Base-by-base conservation (phyloP, 2,888 invertebrate species). In the Parelbella ahira region DNA sequence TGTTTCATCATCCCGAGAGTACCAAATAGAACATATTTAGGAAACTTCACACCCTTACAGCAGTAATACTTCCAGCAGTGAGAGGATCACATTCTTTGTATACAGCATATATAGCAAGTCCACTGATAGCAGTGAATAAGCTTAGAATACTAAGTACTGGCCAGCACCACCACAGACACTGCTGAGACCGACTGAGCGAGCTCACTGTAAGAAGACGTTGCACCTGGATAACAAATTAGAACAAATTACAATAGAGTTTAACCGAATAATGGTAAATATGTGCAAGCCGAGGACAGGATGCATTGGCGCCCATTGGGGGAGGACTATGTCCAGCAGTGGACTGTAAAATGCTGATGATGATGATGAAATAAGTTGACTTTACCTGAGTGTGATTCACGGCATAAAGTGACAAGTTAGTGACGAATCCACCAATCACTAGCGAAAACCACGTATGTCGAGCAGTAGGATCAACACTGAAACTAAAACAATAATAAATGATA, bases 311-410 rank as follows among this genome's bases (percentile, higher is more conserved):
- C n/a, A n/a, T n/a, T n/a, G n/a, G n/a, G n/a, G n/a, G n/a, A n/a
- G n/a, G n/a, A n/a, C n/a, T n/a, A n/a, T n/a, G n/a, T n/a, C n/a
- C n/a, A n/a, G n/a, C n/a, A n/a, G n/a, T n/a, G n/a, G n/a, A n/a
- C n/a, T n/a, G n/a, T n/a, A n/a, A n/a, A n/a, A n/a, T n/a, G n/a
- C n/a, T n/a, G n/a, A n/a, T n/a, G n/a, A n/a, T n/a, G n/a, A n/a
- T n/a, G n/a, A 15, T 4, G 15, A 4, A 15, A 3, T 15, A 15
- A 15, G 15, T 15, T 3, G 4, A 15, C 15, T 15, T 3, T 59
- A 86, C 86, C 77, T 87, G 96, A 0, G 95, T 93, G 72, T 97
- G 97, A 68, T 96, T 96, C 0, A 96, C 95, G 1, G 93, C 97
- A 69, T 96, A 97, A 3, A 97, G 61, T 0, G 96, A 93, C 23